Base-by-base conservation (phyloP, 92 coral and sea anemone species). In the Chrysogorgia sp. region DNA sequence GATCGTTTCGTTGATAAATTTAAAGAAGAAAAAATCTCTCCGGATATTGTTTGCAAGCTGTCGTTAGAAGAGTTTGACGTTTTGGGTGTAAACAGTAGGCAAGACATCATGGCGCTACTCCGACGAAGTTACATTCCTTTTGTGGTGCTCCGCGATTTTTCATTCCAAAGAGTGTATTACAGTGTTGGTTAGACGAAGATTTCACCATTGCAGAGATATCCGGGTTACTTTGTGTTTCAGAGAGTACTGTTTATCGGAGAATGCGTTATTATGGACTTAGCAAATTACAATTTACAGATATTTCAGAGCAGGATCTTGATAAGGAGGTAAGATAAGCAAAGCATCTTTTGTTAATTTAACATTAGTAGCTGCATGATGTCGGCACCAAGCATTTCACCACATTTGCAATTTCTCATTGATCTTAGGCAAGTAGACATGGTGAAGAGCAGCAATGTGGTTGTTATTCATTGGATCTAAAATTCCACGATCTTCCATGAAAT, bases 401-500 rank as follows among this genome's bases (percentile, higher is more conserved):
- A n/a, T n/a, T n/a, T n/a, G n/a, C n/a, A n/a, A n/a, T n/a, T n/a
- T n/a, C n/a, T n/a, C n/a, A n/a, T n/a, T n/a, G n/a, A n/a, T n/a
- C n/a, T n/a, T n/a, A n/a, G n/a, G n/a, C n/a, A n/a, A n/a, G n/a
- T n/a, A n/a, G n/a, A n/a, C n/a, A n/a, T 85, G 63, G 69, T 85
- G 92, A 48, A 85, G 84, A 23, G 92, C 89, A 67, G 80, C 85
- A 58, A 88, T 81, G 62, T 88, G 92, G 49, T 57, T 74, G 70
- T 81, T 71, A 76, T 88, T 79, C 23, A 74, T 63, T 31, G 86
- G 88, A 74, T 88, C 86, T 19, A 84, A 58, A 23, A 80, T 63
- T 7, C 83, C 79, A 7, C 60, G 31, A 62, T 86, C 90, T 35
- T 86, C 81, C 79, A 77, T 78, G 76, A 87, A 87, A 60, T 83